A percentile compares a stretch with the other conserved stretches of the same genome.
Evolutionary conservation across 2,888 invertebrate genomes (phyloP).

Genomic region (Netelia virgata): DNA sequence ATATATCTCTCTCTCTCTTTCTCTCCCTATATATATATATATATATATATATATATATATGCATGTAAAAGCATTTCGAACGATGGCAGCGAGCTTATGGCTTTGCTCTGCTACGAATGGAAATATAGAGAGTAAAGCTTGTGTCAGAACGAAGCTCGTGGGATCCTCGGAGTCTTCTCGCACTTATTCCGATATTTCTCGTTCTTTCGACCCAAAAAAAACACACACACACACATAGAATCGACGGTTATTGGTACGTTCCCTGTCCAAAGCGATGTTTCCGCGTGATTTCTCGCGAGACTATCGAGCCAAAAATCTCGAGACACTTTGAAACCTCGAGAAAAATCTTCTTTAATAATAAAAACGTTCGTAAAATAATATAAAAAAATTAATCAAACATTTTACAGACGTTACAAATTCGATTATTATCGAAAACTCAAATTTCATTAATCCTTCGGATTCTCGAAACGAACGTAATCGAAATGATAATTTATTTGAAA

Average conservation of each 20-base stretch:
- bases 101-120: conserved; percentile 15
- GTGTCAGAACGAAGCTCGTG: conserved; percentile 7
- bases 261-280: background rate
- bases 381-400: no score
- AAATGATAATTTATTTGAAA: no score
- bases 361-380: no score
- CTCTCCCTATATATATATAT: background rate
- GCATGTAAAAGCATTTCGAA: conserved; percentile 7
- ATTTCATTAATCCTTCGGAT: no score
- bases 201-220: background rate
- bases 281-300: no score
- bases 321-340: no score
- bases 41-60: conserved; percentile 7
- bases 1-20: conserved; percentile 1
- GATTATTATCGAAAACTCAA: no score
- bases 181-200: conserved; percentile 15
- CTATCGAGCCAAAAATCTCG: no score
- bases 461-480: no score
- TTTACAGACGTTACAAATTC: no score
- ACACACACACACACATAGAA: background rate
- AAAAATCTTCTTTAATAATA: no score
- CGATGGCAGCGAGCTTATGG: conserved; percentile 3
- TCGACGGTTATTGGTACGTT: background rate
- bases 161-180: conserved; percentile 14
- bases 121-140: conserved; percentile 24